Percentiles rank a stretch among this genome's conserved stretches.
Conservation (phyloP, 2,888 invertebrate genomes). For the Hofmannophila pseudospretella region DNA sequence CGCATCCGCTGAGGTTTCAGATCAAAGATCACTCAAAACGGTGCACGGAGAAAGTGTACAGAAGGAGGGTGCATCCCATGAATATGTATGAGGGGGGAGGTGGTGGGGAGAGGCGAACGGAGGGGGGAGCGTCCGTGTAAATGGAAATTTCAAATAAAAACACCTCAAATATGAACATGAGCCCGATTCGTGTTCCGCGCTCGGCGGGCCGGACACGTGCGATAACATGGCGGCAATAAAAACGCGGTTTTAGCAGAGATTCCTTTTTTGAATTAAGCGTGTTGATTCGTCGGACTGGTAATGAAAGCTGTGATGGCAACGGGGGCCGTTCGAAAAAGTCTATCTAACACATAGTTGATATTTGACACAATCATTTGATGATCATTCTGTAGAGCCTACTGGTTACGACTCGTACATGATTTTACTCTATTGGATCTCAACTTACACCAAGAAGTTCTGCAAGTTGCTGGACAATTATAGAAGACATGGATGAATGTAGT, state of each 20-base stretch:
- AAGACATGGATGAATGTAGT: too few species aligned
- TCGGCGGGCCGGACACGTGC: slow-evolving; percentile 50
- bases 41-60: slow-evolving; percentile 61
- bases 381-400: too few species aligned
- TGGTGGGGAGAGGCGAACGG: slow-evolving; percentile 19
- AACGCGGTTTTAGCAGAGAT: slow-evolving; percentile 35
- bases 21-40: slow-evolving; percentile 42
- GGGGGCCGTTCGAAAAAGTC: too few species aligned
- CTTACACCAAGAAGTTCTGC: too few species aligned
- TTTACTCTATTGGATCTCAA: too few species aligned
- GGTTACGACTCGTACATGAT: too few species aligned
- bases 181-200: slow-evolving; percentile 66
- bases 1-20: slow-evolving; percentile 29
- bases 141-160: slow-evolving; percentile 79
- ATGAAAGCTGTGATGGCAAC: slow-evolving; percentile 1
- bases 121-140: slow-evolving; percentile 55
- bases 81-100: slow-evolving; percentile 79
- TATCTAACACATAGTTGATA: too few species aligned
- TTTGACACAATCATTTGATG: too few species aligned
- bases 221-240: slow-evolving; percentile 52
- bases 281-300: not conserved
- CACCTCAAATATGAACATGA: slow-evolving; percentile 77
- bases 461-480: too few species aligned
- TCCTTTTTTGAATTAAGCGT: slow-evolving; percentile 31
- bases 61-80: slow-evolving; percentile 79